Evolutionary conservation across 1,140 invertebrate species (phyloP).

Genomic region (Sitophilus oryzae): DNA sequence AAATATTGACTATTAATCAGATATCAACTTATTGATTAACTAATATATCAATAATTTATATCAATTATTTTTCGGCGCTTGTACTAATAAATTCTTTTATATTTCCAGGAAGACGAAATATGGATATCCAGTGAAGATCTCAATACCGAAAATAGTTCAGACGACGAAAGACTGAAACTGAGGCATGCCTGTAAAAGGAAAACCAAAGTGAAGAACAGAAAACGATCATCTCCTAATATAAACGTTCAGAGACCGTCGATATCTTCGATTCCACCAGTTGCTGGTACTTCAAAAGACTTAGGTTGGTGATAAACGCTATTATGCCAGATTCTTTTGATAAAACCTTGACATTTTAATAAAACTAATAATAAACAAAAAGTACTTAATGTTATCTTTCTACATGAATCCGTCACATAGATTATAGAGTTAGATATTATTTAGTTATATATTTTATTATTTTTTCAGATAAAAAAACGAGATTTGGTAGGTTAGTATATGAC

Average conservation of each 20-base stretch:
- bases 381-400: too few relatives aligned
- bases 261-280: conserved; percentile 4
- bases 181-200: conserved; percentile 14
- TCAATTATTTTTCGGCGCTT: neutral
- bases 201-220: conserved; percentile 15
- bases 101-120: conserved; percentile 24
- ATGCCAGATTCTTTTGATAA: too few relatives aligned
- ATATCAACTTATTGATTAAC: too few relatives aligned
- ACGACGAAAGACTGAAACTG: conserved; percentile 22
- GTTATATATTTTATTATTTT: too few relatives aligned
- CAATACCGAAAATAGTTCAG: conserved; percentile 32
- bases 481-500: too few relatives aligned
- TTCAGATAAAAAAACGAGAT: too few relatives aligned
- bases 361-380: too few relatives aligned
- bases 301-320: conserved; percentile 2
- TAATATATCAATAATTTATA: neutral
- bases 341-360: too few relatives aligned
- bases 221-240: conserved; percentile 17
- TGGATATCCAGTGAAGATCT: conserved; percentile 36
- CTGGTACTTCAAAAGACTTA: conserved; percentile 14
- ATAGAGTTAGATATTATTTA: too few relatives aligned
- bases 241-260: conserved; percentile 19
- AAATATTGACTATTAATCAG: too few relatives aligned
- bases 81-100: neutral
- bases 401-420: too few relatives aligned